Conservation (phyloP, 1,140 invertebrate species). For the Drosophila pruinosa region DNA sequence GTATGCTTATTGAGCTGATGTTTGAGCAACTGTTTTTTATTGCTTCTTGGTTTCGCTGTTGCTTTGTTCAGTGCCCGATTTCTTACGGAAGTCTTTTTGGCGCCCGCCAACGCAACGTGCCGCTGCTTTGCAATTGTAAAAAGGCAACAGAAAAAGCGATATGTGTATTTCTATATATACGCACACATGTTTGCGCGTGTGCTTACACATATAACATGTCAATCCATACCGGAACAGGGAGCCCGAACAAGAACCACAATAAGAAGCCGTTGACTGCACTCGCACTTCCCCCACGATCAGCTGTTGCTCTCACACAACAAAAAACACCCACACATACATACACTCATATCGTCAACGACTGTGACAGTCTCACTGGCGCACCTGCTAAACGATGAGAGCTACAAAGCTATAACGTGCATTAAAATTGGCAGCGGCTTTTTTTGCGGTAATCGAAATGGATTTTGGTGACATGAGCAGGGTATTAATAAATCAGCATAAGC, state of each 20-base stretch:
- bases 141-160: slow-evolving; percentile 2
- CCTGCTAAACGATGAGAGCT: slow-evolving; percentile 27
- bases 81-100: slow-evolving; percentile 64
- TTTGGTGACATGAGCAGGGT: slow-evolving; percentile 31
- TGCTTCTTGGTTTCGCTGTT: slow-evolving; percentile 4
- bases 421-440: slow-evolving; percentile 21
- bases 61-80: slow-evolving; percentile 46
- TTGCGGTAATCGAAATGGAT: slow-evolving; percentile 37
- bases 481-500: slow-evolving; percentile 59
- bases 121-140: slow-evolving; percentile 58
- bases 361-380: slow-evolving; percentile 42
- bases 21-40: slow-evolving; percentile 59
- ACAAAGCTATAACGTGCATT: slow-evolving; percentile 58
- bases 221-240: slow-evolving; percentile 16
- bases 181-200: background rate
- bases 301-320: slow-evolving; percentile 52
- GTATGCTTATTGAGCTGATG: slow-evolving; percentile 37
- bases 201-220: background rate
- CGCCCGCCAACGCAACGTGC: slow-evolving; percentile 74
- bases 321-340: slow-evolving; percentile 21
- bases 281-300: slow-evolving; percentile 50
- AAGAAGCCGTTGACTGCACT: slow-evolving; percentile 30
- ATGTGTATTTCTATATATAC: background rate
- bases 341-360: background rate
- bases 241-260: slow-evolving; percentile 19